Evolutionary conservation across 2,888 invertebrate species (phyloP), one percentile per base, ranked within the genome.

Genomic region (Volucella inanis): DNA sequence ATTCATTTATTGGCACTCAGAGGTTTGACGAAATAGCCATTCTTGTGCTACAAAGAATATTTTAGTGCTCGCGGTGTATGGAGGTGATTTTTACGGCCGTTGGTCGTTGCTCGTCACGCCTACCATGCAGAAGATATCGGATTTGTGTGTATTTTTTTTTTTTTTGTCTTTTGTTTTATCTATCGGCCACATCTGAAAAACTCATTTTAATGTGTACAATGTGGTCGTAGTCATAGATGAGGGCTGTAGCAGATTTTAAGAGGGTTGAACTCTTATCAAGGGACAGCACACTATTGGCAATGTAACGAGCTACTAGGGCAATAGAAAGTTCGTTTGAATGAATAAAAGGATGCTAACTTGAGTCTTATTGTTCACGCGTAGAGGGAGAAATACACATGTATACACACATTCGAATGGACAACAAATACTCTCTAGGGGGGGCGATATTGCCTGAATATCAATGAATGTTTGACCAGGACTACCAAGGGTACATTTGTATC

Each of bases 1-100:
- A 50, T 78, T 72, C 82, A 67, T 50, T 57, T 57, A 79, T 79
- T 79, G 72, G 50, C 47, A 62, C 55, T 75, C 61, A 62, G 47
- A 79, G 65, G 65, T 54, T 65, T 54, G 65, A 50, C 78, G 41
- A 71, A 49, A 62, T 57, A 54, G 39, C 41, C 43, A 11, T 43
- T 11, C 39, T 11, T 38, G 52, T 41, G 57, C 31, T 71, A 39
- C 45, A 59, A 52, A 67, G 79, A 79, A 79, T 79, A 79, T 59
- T 61, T 74, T 18, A 80, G 80, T 75, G 31, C 57, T 74, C 54
- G 31, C 3, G 31, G 31, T 31, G 4, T 31, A 1, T 54, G 47
- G 57, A 57, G 54, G 41, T 31, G 31, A 39, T 31, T 55, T 49
- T 75, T 50, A 55, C 38, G 39, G 43, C 8, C 4, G 22, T 22